Conservation (phyloP, 1,140 invertebrate species). For the Lineus longissimus region DNA sequence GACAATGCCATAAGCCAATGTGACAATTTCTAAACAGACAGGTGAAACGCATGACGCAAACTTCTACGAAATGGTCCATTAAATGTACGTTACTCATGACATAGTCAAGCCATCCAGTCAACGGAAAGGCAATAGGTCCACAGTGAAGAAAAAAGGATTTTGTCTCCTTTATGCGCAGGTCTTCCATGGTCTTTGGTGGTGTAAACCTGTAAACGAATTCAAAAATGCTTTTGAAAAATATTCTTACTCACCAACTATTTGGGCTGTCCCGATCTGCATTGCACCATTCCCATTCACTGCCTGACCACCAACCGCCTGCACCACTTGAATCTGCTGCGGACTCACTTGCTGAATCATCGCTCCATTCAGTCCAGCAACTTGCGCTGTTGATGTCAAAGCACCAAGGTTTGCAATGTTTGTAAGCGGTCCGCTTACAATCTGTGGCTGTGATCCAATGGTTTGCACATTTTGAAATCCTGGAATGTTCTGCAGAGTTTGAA, state of each 20-base stretch:
- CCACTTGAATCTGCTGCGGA: constrained; percentile 32
- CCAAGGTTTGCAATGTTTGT: constrained; percentile 34
- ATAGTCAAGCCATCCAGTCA: too few relatives aligned
- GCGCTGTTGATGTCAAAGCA: constrained; percentile 25
- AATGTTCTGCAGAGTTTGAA: constrained; percentile 20
- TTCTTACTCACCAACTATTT: constrained; percentile 44
- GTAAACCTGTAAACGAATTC: neutral
- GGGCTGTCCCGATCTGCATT: constrained; percentile 44
- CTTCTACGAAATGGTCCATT: too few relatives aligned
- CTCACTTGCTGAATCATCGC: constrained; percentile 33
- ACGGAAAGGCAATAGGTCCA: too few relatives aligned
- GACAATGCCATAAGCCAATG: too few relatives aligned
- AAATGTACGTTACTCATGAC: too few relatives aligned
- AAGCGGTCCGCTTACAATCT: too few relatives aligned
- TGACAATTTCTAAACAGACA: too few relatives aligned
- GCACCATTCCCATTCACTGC: constrained; percentile 22
- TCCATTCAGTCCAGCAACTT: constrained; percentile 18
- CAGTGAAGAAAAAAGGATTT: too few relatives aligned
- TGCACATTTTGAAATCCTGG: constrained; percentile 22
- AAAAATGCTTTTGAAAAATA: constrained; percentile 57
- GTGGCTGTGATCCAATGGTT: constrained; percentile 15
- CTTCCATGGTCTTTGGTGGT: too few relatives aligned
- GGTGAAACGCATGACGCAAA: too few relatives aligned
- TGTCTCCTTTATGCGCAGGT: too few relatives aligned
- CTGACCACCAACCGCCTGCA: constrained; percentile 17